A percentile compares a stretch with the other conserved stretches of the same genome.
phyloP scores from a whole-genome alignment of 23 tunicate species.

The Phallusia fumigata region DNA sequence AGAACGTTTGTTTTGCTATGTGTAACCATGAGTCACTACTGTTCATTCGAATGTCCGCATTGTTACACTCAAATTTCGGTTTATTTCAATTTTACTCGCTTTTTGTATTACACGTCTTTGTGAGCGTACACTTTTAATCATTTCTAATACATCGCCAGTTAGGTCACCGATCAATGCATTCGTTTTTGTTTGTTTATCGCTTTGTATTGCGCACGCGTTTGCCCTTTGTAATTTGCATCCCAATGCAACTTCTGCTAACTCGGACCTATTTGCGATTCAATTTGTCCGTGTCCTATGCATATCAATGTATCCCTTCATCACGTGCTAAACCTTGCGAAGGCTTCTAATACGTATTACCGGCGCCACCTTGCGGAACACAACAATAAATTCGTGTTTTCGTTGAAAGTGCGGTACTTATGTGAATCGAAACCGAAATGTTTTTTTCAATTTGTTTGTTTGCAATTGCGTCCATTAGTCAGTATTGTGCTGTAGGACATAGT shows the following conservation, averaged over 20 bases:
- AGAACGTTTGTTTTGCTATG: too few species aligned
- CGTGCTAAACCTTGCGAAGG: not conserved
- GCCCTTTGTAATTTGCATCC: not conserved
- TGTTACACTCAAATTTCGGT: too few species aligned
- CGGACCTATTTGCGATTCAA: not conserved
- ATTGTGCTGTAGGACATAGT: too few species aligned
- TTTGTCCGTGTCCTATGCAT: not conserved
- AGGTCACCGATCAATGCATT: not conserved
- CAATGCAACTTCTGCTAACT: not conserved
- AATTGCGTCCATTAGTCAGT: too few species aligned
- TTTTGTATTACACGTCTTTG: not conserved
- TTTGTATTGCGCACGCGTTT: not conserved
- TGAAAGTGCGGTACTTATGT: too few species aligned
- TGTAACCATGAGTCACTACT: too few species aligned
- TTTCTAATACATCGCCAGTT: not conserved
- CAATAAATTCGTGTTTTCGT: not conserved
- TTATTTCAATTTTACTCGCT: not conserved
- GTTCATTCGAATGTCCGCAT: too few species aligned
- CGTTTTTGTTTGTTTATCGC: not conserved
- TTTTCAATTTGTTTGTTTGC: too few species aligned
- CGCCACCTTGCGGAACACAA: not conserved
- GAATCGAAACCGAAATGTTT: too few species aligned
- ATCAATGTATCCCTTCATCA: not conserved
- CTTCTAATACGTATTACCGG: not conserved
- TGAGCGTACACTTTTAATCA: not conserved